Evolutionary conservation across 2,888 invertebrate species (phyloP).

Genomic region (Carpatolechia fugitivella): DNA sequence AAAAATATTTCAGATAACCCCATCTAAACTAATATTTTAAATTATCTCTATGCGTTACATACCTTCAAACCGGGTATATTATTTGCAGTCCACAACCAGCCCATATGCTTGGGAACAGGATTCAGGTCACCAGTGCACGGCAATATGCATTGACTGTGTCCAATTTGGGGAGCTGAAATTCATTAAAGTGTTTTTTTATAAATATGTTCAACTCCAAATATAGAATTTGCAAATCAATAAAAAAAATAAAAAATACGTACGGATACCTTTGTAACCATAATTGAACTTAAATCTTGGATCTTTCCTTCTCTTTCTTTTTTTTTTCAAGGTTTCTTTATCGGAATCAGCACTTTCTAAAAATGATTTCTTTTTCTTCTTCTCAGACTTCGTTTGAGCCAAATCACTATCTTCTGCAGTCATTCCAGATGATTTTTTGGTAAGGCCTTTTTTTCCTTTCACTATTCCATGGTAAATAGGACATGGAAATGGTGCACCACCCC

Average conservation of each 20-base stretch:
- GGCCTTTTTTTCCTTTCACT: constrained; percentile 35
- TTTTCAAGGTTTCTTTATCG: constrained; percentile 47
- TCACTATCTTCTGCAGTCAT: neutral
- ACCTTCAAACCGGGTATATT: constrained; percentile 66
- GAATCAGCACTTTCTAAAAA: constrained; percentile 20
- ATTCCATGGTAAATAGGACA: constrained; percentile 66
- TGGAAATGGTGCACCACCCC: constrained; percentile 45
- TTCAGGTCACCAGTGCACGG: constrained; percentile 54
- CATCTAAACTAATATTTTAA: neutral
- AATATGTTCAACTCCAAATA: neutral
- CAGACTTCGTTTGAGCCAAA: neutral
- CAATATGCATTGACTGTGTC: constrained; percentile 58
- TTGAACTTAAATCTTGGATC: constrained; percentile 67
- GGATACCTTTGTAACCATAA: constrained; percentile 72
- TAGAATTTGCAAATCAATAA: too few relatives aligned
- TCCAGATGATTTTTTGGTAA: neutral
- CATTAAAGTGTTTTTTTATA: neutral
- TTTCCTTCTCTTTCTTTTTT: constrained; percentile 47
- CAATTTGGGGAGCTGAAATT: constrained; percentile 64
- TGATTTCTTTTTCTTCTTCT: neutral
- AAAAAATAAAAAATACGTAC: constrained; percentile 52
- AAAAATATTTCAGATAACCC: constrained; percentile 27
- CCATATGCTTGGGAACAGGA: constrained; percentile 66
- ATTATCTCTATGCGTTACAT: constrained; percentile 16
- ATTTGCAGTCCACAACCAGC: constrained; percentile 73